Base-by-base conservation (phyloP, 2,888 invertebrate species). In the Drosophila aldrichi region DNA sequence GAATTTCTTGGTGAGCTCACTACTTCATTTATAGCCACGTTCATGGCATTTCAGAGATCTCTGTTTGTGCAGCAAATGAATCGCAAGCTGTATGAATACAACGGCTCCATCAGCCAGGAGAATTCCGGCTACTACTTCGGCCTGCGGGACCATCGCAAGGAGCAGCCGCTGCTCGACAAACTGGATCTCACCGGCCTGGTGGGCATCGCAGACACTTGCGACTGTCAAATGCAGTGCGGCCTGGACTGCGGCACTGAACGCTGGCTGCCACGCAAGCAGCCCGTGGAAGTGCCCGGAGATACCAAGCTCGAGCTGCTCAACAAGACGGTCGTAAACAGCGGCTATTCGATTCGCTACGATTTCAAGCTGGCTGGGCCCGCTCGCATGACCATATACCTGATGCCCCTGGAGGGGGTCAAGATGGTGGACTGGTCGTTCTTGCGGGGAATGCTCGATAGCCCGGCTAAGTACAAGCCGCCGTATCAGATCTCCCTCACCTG, bases 101-200 rank as follows among this genome's bases (percentile, higher is more conserved):
- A 90, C 60, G 81, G 90, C 2, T 77, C 87, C 1, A 76, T 93
- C 2, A 90, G 89, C 20, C 81, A 84, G 10, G 90, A 92, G 52
- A 94, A 94, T 61, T 93, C 93, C 4, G 94, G 94, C 18, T 92
- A 94, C 58, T 94, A 93, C 90, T 90, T 93, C 60, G 87, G 93
- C 51, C 92, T 94, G 14, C 91, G 93, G 74, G 94, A 95, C 54
- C 80, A 91, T 16, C 88, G 84, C 8, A 54, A 73, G 20, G 83
- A 89, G 8, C 55, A 60, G 10, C 87, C 89, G 0, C 56, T 89
- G 4, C 48, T 67, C 16, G 67, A 75, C 2, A 59, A 74, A 0
- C 72, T 91, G 44, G 74, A 90, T 59, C 62, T 90, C 1, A 83
- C 72, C 2, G 70, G 74, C 1, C n/a, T 90, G 32, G 58, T 76